Base-by-base conservation (phyloP, 2,797 vertebrate species). In the Microhierax caerulescens region DNA sequence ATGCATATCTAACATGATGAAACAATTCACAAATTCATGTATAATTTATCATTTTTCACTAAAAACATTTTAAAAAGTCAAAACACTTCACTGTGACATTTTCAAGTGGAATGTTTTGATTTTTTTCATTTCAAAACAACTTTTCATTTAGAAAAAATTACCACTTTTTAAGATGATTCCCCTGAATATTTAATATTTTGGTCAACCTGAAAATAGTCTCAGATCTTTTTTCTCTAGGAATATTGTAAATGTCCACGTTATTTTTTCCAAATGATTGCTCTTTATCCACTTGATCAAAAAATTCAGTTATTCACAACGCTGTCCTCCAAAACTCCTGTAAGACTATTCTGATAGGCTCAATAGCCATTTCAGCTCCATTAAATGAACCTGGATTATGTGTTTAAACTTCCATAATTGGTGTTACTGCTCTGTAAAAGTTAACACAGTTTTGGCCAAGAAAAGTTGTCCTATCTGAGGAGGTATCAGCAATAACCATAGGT, bases 51-150 rank as follows among this genome's bases (percentile, higher is more conserved):
- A 47, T 88, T 96, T 94, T 80, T 47, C 87, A 65, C 85, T 53
- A 95, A 94, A 96, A 95, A 88, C 84, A 85, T 96, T 95, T 95
- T 75, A n/a, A 94, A 89, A 95, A 96, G 92, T 95, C 95, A 97
- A 96, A 96, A 97, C 94, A 95, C 50, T 95, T 97, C 94, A 96
- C 84, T 78, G 41, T 93, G 95, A 97, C 91, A 95, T 97, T 96
- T 96, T 93, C 64, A 56, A 96, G 92, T 82, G 51, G 88, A 94
- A 95, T 88, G 78, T 91, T 96, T 96, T 93, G 88, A 94, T 82
- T 93, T 96, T 93, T 94, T 94, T 84, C 61, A 73, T 89, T 93
- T 96, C 83, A 94, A 95, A 97, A 94, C 95, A 93, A 85, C 45
- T 77, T 96, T 93, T 90, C 87, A 68, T 92, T 96, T 95, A 88